phyloP scores from a whole-genome alignment of 2,797 vertebrate genomes.

The Anableps anableps region DNA sequence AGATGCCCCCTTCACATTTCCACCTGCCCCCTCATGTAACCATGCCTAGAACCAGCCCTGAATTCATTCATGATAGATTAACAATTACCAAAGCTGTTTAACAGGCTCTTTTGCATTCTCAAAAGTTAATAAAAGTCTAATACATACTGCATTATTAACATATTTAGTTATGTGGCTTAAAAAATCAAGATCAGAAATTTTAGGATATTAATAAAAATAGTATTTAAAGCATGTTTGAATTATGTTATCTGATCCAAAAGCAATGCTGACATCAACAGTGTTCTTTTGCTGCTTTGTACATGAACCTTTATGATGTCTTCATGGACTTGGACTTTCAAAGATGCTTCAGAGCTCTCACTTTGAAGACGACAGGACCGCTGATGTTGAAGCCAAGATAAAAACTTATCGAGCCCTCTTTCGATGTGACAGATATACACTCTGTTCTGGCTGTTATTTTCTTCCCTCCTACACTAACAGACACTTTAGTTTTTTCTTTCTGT shows the following conservation, averaged over 20 bases:
- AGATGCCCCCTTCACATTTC: too few relatives aligned
- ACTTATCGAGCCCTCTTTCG: rapidly evolving
- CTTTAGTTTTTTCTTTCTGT: background rate
- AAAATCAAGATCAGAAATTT: background rate
- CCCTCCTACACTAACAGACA: background rate
- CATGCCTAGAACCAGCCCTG: too few relatives aligned
- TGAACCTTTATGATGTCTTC: background rate
- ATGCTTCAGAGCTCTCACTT: background rate
- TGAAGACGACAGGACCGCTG: constrained; percentile 35
- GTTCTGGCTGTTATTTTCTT: background rate
- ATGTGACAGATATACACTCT: background rate
- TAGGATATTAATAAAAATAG: too few relatives aligned
- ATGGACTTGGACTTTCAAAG: background rate
- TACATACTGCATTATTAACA: background rate
- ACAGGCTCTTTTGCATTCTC: background rate
- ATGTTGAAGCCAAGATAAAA: constrained; percentile 55
- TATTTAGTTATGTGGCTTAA: background rate
- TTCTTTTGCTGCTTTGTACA: background rate
- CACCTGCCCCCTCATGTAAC: too few relatives aligned
- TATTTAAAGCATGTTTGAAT: background rate
- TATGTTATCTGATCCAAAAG: background rate
- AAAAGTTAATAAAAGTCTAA: background rate
- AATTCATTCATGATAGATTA: background rate
- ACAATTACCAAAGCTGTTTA: background rate
- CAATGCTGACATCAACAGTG: background rate